These are phyloP conservation scores for Hippocampus guttulatus DNA, from an alignment of 2,113 vertebrate species.

Conservation along the genomic window DNA sequence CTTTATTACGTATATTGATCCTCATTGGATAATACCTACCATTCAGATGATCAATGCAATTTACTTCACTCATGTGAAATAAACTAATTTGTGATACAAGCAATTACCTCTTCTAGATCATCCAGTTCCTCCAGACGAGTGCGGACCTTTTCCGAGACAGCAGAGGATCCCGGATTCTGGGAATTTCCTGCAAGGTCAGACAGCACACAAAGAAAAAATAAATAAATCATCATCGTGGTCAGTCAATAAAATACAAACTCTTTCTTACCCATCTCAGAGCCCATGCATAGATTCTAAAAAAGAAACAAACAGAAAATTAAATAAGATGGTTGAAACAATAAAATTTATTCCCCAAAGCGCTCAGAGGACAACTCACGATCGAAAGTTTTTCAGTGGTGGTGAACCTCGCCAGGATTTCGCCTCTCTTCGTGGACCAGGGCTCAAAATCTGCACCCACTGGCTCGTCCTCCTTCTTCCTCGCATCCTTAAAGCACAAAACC, in stretches of 20 bases:
- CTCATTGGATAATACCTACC: no score
- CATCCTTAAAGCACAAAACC: conserved; percentile 71
- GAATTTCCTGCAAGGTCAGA: conserved; percentile 56
- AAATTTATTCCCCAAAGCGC: no score
- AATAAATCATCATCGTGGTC: background rate
- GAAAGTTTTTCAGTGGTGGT: conserved; percentile 96
- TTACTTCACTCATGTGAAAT: background rate
- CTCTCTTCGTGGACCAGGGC: conserved; percentile 85
- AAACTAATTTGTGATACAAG: background rate
- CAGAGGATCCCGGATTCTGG: conserved; percentile 75
- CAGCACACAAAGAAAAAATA: background rate
- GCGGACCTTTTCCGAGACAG: conserved; percentile 95
- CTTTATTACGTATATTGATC: no score
- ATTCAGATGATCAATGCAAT: no score
- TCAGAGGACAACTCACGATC: conserved; percentile 76
- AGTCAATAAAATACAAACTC: background rate
- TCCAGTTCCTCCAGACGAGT: conserved; percentile 94
- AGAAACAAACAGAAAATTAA: background rate
- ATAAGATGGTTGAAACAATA: background rate
- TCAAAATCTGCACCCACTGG: conserved; percentile 86
- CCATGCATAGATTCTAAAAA: conserved; percentile 89
- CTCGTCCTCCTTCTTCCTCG: conserved; percentile 78
- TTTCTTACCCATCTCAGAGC: conserved; percentile 85
- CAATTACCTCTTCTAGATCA: conserved; percentile 88
- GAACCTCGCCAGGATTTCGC: conserved; percentile 91